A percentile compares a stretch with the other conserved stretches of the same genome.
Evolutionary conservation across 2,888 invertebrate genomes (phyloP).

Genomic region (Eilema caniola): DNA sequence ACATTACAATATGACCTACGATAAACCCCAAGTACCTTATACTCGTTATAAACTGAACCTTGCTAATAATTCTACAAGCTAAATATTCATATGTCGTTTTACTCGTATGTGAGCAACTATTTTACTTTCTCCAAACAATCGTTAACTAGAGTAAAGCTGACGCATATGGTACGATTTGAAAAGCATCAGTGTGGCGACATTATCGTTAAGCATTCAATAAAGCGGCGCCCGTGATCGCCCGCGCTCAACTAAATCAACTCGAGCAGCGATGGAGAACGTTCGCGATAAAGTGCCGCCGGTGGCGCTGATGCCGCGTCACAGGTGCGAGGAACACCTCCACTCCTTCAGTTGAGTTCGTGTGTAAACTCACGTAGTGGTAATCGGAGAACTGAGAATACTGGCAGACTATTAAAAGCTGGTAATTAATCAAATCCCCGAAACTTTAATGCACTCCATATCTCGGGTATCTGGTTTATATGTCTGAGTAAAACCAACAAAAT

Average conservation of each 20-base stretch:
- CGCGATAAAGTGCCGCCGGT: slow-evolving; percentile 26
- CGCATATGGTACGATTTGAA: slow-evolving; percentile 34
- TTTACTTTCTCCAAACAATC: not conserved
- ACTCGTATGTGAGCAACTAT: not conserved
- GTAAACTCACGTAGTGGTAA: not conserved
- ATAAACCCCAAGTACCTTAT: not conserved
- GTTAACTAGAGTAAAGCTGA: not conserved
- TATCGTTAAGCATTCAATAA: slow-evolving; percentile 51
- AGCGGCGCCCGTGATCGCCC: slow-evolving; percentile 35
- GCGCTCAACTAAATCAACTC: slow-evolving; percentile 54
- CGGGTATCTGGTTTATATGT: not conserved
- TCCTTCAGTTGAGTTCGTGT: not conserved
- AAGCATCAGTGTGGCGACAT: slow-evolving; percentile 45
- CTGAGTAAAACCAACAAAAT: not conserved
- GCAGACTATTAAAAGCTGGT: not conserved
- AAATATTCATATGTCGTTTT: not conserved
- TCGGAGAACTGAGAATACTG: not conserved
- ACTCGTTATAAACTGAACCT: not conserved
- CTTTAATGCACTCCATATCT: not conserved
- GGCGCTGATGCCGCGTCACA: no score
- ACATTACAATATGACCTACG: not conserved
- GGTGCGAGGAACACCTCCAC: slow-evolving; percentile 36
- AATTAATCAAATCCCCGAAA: not conserved
- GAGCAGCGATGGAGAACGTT: slow-evolving; percentile 51
- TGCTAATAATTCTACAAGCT: not conserved